phyloP scores from a whole-genome alignment of 2,888 invertebrate species.

The Fabriciana adippe region DNA sequence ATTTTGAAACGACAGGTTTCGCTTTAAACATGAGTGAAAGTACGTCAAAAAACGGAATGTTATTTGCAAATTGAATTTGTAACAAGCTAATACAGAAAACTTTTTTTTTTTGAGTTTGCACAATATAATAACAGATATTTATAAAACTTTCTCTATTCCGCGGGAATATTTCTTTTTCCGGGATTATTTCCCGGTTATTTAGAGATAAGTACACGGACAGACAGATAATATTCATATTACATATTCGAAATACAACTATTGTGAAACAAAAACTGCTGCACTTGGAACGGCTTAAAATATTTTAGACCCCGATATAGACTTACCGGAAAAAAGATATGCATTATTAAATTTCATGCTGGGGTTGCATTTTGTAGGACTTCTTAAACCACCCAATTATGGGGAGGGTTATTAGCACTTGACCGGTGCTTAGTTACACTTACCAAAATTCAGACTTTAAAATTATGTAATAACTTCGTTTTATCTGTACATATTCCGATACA shows the following conservation, averaged over 20 bases:
- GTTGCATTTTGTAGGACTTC: constrained; percentile 16
- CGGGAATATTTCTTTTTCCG: no score
- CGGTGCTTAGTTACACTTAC: constrained; percentile 12
- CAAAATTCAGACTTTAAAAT: neutral
- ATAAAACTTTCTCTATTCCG: no score
- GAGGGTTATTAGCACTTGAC: constrained; percentile 30
- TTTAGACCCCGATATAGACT: constrained; percentile 4
- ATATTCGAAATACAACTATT: neutral
- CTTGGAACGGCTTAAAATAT: constrained; percentile 10
- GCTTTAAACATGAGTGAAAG: no score
- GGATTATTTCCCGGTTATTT: no score
- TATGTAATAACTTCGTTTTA: neutral
- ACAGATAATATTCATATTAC: neutral
- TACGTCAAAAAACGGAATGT: no score
- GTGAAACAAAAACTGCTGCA: neutral
- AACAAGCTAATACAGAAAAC: no score
- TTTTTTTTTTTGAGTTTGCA: no score
- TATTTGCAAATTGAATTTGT: no score
- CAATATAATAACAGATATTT: no score
- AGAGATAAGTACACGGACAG: neutral
- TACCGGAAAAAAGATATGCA: constrained; percentile 20
- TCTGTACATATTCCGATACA: no score
- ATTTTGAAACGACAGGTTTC: no score
- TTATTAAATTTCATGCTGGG: constrained; percentile 23
- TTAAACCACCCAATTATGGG: constrained; percentile 23